These are phyloP conservation scores for Eptesicus fuscus DNA, from an alignment of 2,113 vertebrate species.

Conservation along the genomic window DNA sequence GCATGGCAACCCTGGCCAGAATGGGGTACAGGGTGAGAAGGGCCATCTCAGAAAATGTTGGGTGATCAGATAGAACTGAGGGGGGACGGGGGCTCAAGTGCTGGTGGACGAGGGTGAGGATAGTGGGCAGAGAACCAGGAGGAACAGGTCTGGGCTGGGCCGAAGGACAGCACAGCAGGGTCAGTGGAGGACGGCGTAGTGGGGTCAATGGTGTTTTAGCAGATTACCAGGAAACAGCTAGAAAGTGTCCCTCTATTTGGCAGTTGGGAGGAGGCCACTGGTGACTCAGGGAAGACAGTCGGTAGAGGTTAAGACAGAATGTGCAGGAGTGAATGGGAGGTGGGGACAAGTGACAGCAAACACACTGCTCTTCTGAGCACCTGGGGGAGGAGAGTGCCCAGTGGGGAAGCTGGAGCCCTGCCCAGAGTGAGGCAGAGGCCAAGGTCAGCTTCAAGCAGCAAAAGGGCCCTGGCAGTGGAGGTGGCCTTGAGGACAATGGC, in stretches of 20 bases:
- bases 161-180: too few relatives aligned
- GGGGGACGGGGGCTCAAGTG: rapidly evolving
- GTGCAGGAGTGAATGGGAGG: too few relatives aligned
- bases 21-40: rapidly evolving
- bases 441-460: not conserved
- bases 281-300: not conserved
- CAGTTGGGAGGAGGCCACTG: not conserved
- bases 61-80: too few relatives aligned
- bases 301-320: not conserved
- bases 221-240: not conserved
- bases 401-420: not conserved
- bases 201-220: not conserved
- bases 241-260: not conserved
- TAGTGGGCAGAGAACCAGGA: rapidly evolving
- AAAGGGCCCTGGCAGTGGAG: not conserved
- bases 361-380: not conserved
- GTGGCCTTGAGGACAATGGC: not conserved
- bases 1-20: not conserved
- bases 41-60: not conserved
- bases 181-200: too few relatives aligned
- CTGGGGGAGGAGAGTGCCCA: not conserved
- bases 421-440: too few relatives aligned
- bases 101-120: not conserved
- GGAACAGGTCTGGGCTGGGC: not conserved
- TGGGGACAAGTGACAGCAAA: not conserved